Percentiles rank a stretch among this genome's conserved stretches.
Conservation (phyloP, 2,888 invertebrate genomes). For the Xylophagus ater region DNA sequence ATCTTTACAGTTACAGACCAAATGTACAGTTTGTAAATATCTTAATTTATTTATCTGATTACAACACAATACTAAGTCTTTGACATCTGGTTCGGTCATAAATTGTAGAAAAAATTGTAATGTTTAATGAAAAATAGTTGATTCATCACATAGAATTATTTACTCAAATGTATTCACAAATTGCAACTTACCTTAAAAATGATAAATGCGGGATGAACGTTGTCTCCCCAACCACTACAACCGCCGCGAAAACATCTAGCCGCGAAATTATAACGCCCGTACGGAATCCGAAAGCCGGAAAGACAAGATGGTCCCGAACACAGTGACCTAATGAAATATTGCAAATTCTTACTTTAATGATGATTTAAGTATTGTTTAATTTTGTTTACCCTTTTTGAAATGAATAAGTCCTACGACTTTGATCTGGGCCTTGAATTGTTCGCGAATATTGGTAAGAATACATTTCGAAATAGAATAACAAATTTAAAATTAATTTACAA, state of each 20-base stretch:
- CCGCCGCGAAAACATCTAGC: slow-evolving; percentile 15
- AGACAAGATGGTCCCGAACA: slow-evolving; percentile 7
- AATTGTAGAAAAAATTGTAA: too few relatives aligned
- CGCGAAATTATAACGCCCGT: slow-evolving; percentile 14
- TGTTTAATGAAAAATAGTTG: too few relatives aligned
- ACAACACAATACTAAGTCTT: background rate
- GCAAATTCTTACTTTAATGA: background rate
- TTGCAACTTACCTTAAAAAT: slow-evolving; percentile 14
- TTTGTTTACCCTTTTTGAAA: slow-evolving; percentile 9
- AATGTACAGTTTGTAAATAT: too few relatives aligned
- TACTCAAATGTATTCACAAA: background rate
- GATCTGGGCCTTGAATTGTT: too few relatives aligned
- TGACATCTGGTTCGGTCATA: too few relatives aligned
- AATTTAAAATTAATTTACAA: too few relatives aligned
- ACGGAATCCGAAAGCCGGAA: slow-evolving; percentile 8
- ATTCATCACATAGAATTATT: background rate
- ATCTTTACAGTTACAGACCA: too few relatives aligned
- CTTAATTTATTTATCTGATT: background rate
- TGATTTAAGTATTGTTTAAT: background rate
- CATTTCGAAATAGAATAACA: too few relatives aligned
- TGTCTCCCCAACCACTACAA: slow-evolving; percentile 18
- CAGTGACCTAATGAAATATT: slow-evolving; percentile 6
- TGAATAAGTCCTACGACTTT: too few relatives aligned
- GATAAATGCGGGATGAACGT: slow-evolving; percentile 14
- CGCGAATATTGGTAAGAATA: too few relatives aligned